Percentiles rank a stretch among this genome's conserved stretches.
Evolutionary conservation across 2,113 vertebrate genomes (phyloP).

Genomic region (Echinops telfairi): DNA sequence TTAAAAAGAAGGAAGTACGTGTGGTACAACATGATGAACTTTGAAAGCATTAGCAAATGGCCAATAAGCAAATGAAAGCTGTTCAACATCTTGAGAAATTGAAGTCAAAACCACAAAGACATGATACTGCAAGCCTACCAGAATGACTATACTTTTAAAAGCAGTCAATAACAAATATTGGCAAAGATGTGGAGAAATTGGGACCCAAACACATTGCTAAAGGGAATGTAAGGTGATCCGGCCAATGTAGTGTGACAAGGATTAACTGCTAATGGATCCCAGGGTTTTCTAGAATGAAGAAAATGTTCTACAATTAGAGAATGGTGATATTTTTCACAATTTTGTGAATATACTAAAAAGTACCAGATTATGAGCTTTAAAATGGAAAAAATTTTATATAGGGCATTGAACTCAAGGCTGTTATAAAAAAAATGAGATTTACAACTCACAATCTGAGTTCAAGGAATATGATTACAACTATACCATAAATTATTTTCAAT

Average conservation of each 20-base stretch:
- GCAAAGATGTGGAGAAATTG: background rate
- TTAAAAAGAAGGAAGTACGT: no score
- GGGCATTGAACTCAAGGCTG: background rate
- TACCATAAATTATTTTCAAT: slow-evolving; percentile 39
- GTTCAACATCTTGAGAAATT: background rate
- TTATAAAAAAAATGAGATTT: slow-evolving; percentile 74
- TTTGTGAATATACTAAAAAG: background rate
- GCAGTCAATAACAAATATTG: background rate
- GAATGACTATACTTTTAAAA: background rate
- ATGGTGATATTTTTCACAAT: background rate
- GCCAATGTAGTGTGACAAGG: background rate
- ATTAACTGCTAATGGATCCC: background rate
- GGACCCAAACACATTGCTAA: background rate
- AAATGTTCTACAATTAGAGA: slow-evolving; percentile 4
- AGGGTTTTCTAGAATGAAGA: background rate
- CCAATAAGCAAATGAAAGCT: background rate
- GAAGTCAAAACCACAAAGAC: slow-evolving; percentile 20
- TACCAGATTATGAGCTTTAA: background rate
- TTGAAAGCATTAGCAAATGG: background rate
- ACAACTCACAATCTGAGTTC: slow-evolving; percentile 73
- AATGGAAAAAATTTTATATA: background rate
- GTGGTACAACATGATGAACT: background rate
- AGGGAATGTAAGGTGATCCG: background rate
- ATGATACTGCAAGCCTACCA: background rate
- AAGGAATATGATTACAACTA: slow-evolving; percentile 30